phyloP scores from a whole-genome alignment of 2,113 vertebrate species.

The Aramus guarauna region DNA sequence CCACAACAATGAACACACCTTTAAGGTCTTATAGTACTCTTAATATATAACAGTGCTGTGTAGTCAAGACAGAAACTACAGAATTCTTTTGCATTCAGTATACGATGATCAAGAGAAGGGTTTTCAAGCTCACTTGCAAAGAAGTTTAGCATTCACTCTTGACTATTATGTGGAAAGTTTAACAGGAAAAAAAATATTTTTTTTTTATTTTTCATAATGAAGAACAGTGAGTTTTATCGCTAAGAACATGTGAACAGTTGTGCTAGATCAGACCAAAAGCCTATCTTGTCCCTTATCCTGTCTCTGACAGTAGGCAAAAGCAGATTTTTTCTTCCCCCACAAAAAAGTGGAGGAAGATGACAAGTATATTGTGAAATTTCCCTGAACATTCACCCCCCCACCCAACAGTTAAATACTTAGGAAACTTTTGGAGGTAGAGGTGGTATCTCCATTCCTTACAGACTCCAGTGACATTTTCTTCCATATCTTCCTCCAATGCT shows the following conservation, averaged over 20 bases:
- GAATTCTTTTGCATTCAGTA: background rate
- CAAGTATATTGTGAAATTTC: background rate
- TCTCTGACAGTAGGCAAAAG: constrained; percentile 22
- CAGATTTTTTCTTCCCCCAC: no score
- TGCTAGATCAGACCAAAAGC: background rate
- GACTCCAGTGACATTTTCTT: background rate
- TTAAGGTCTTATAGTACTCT: background rate
- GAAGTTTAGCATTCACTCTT: background rate
- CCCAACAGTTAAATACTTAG: background rate
- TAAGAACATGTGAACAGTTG: background rate
- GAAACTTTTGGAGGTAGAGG: background rate
- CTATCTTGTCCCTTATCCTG: background rate
- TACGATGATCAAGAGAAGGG: background rate
- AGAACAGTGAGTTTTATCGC: background rate
- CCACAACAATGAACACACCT: background rate
- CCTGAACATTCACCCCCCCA: background rate
- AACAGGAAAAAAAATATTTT: background rate
- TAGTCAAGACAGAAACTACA: background rate
- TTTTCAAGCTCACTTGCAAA: background rate
- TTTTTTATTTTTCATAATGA: constrained; percentile 2
- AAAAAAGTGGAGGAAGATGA: background rate
- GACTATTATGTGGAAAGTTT: background rate
- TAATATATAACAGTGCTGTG: background rate
- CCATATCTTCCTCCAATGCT: background rate
- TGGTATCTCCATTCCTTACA: background rate